A percentile compares a stretch with the other conserved stretches of the same genome.
Conservation (phyloP, 2,113 vertebrate species). For the Myotis davidii region DNA sequence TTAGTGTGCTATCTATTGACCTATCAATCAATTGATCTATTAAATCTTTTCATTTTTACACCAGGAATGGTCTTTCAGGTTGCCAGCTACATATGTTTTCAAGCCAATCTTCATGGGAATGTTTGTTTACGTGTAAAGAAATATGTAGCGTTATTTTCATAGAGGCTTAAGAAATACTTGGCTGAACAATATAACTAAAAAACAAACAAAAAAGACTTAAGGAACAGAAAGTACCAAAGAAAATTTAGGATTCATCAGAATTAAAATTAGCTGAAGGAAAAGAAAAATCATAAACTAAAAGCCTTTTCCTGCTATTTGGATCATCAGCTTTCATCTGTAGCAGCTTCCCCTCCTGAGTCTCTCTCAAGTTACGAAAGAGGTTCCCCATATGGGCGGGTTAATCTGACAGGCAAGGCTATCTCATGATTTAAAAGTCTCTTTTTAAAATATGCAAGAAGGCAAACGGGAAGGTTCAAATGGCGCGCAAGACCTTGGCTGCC, state of each 20-base stretch:
- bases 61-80: conserved; percentile 1
- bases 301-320: conserved; percentile 77
- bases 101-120: conserved; percentile 36
- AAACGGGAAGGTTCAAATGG: conserved; percentile 32
- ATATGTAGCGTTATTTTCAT: conserved; percentile 20
- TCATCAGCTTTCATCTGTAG: conserved; percentile 80
- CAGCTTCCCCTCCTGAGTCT: conserved; percentile 34
- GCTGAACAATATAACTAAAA: conserved; percentile 1
- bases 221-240: conserved; percentile 56
- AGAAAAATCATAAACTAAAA: conserved; percentile 82
- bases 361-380: conserved; percentile 5
- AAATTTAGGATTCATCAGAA: conserved; percentile 83
- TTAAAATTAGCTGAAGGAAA: conserved; percentile 86
- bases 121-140: conserved; percentile 45
- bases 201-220: not conserved
- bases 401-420: not conserved
- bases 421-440: conserved; percentile 34
- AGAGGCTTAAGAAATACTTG: conserved; percentile 61
- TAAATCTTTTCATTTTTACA: not conserved
- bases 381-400: not conserved
- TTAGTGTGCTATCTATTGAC: not conserved
- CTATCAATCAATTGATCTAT: not conserved
- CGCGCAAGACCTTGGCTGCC: not conserved
- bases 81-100: conserved; percentile 14
- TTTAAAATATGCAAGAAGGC: conserved; percentile 54